These are phyloP conservation scores for Nezara viridula DNA, from an alignment of 2,888 invertebrate species.

Conservation along the genomic window DNA sequence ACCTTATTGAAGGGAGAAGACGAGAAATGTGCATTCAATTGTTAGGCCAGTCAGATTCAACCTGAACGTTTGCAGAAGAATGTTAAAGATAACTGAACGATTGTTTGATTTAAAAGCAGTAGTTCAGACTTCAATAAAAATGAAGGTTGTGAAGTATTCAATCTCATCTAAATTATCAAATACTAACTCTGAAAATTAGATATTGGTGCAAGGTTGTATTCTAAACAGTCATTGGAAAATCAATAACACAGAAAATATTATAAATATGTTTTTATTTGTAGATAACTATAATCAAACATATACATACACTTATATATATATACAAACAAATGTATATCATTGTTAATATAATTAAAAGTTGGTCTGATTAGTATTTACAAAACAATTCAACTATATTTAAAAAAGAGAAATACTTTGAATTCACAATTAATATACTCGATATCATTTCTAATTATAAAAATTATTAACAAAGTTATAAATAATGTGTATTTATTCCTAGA, in stretches of 20 bases:
- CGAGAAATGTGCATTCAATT: too few relatives aligned
- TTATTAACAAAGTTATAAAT: constrained; percentile 3
- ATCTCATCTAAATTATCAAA: too few relatives aligned
- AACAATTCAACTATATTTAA: not conserved
- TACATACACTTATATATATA: constrained; percentile 7
- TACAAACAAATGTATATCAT: not conserved
- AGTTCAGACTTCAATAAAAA: too few relatives aligned
- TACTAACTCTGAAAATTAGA: too few relatives aligned
- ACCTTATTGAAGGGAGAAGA: too few relatives aligned
- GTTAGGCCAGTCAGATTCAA: too few relatives aligned
- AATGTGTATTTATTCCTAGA: constrained; percentile 17
- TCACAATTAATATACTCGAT: not conserved
- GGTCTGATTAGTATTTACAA: constrained; percentile 42
- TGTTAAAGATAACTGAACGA: too few relatives aligned
- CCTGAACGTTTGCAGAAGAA: too few relatives aligned
- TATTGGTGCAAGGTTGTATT: too few relatives aligned
- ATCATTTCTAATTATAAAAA: not conserved
- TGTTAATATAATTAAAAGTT: constrained; percentile 24
- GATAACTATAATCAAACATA: not conserved
- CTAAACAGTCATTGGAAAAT: not conserved
- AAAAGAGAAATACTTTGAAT: not conserved
- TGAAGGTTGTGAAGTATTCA: too few relatives aligned
- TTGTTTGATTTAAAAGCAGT: too few relatives aligned
- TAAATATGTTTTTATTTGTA: not conserved
- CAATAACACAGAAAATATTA: not conserved